A percentile compares a stretch with the other conserved stretches of the same genome.
These are phyloP conservation scores for Ceratina calcarata DNA, from an alignment of 1,140 invertebrate species.

Conservation along the genomic window DNA sequence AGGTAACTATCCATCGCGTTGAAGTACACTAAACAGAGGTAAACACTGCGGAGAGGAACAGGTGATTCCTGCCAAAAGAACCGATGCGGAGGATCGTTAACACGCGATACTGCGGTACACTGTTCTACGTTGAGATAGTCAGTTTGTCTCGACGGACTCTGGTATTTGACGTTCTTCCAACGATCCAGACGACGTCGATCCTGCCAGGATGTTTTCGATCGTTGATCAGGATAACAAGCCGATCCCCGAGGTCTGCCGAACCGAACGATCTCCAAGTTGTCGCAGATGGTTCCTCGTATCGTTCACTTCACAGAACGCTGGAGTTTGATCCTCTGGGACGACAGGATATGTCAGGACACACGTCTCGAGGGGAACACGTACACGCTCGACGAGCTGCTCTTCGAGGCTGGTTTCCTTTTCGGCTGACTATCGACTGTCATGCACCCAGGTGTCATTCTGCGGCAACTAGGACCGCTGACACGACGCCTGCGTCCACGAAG, in stretches of 20 bases:
- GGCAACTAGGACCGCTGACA: conserved; percentile 53
- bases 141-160: too few relatives aligned
- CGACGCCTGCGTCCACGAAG: conserved; percentile 58
- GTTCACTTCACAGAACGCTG: not conserved
- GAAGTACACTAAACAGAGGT: conserved; percentile 34
- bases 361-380: conserved; percentile 50
- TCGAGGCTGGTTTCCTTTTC: conserved; percentile 53
- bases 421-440: conserved; percentile 56
- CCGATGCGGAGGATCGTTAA: not conserved
- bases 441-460: conserved; percentile 52
- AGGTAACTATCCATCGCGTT: not conserved
- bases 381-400: conserved; percentile 52
- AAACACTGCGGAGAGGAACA: conserved; percentile 32
- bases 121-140: too few relatives aligned
- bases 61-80: conserved; percentile 2
- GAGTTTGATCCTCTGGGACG: not conserved
- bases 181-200: not conserved
- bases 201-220: conserved; percentile 35
- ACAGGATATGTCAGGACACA: conserved; percentile 9
- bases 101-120: not conserved
- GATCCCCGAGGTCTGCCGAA: not conserved
- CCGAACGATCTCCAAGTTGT: too few relatives aligned
- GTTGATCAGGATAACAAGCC: conserved; percentile 33
- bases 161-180: too few relatives aligned
- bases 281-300: not conserved